Conservation (phyloP, 2,113 vertebrate genomes). For the Edolisoma coerulescens region DNA sequence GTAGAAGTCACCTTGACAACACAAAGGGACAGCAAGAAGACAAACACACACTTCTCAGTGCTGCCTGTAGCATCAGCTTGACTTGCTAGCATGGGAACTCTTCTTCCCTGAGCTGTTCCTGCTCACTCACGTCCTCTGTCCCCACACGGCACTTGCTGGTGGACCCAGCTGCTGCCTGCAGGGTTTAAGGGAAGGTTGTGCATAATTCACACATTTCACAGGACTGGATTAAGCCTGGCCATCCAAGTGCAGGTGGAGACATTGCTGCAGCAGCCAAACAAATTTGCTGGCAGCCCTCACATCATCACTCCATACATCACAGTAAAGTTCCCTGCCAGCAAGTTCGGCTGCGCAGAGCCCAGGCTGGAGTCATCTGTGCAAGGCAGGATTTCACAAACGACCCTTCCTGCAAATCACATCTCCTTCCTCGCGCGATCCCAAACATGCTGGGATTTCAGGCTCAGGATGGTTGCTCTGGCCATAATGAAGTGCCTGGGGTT, state of each 20-base stretch:
- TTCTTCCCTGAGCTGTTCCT: not conserved
- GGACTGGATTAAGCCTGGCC: not conserved
- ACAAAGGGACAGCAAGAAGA: not conserved
- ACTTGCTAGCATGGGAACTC: accelerated
- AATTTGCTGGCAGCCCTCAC: not conserved
- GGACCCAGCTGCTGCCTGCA: not conserved
- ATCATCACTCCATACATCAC: not conserved
- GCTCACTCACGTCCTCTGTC: not conserved
- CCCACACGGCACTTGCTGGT: accelerated
- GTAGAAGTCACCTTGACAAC: not conserved
- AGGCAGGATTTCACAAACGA: not conserved
- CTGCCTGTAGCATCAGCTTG: not conserved
- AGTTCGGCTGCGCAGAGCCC: accelerated
- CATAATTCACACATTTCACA: too few relatives aligned
- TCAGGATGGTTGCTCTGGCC: not conserved
- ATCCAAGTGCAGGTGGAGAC: not conserved
- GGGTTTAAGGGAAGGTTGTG: not conserved
- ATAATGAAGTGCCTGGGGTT: not conserved
- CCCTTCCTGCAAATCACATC: not conserved
- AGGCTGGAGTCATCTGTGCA: accelerated
- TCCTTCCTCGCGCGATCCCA: not conserved
- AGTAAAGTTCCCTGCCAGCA: not conserved
- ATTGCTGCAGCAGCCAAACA: not conserved
- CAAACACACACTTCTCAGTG: not conserved
- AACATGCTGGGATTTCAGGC: not conserved